Evolutionary conservation across 2,888 invertebrate species (phyloP), one percentile per base, ranked within the genome.

Genomic region (Tetrapedia diversipes): DNA sequence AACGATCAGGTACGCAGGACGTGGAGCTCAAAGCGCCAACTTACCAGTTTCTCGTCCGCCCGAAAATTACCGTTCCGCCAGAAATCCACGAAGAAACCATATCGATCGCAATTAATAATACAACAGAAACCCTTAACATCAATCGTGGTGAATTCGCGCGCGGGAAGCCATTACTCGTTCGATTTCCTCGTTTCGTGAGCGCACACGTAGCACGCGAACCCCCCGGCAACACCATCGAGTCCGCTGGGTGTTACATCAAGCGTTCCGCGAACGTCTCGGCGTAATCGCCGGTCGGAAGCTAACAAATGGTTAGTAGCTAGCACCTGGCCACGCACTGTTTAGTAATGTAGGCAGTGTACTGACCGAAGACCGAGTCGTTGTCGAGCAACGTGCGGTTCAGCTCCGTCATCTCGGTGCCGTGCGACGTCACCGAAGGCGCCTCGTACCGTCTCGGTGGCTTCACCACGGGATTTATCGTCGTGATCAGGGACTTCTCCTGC

Each of bases 401-500:
- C 90, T 97, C 97, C 74, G 96, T 96, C 92, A 96, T 95, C 92
- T 97, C 97, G 7, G 96, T 96, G 22, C 94, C 95, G 65, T 95
- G 96, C 79, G 95, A 95, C 63, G 94, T 94, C 27, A 95, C 94
- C 7, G 95, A 95, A 27, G 96, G 95, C 67, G 94, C 94, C 74
- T 96, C 96, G 81, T 95, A 96, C 76, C 96, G 93, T 59, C 97
- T 93, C 6, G 96, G 96, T 0, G 97, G 96, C 88, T 97, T 97
- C 72, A 96, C 95, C 22, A 97, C 95, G 0, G 97, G 97, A 92
- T 97, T 97, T 34, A 97, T 96, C 63, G 96, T 96, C 2, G 96
- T 96, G 80, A 97, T 95, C 59, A 97, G 92, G 79, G 96, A 96
- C 91, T 97, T 97, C 89, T 97, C 96, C 93, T 97, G 96, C 89